A percentile compares a stretch with the other conserved stretches of the same genome.
These are phyloP conservation scores for Chitala chitala DNA, from an alignment of 2,113 vertebrate species.

Conservation along the genomic window DNA sequence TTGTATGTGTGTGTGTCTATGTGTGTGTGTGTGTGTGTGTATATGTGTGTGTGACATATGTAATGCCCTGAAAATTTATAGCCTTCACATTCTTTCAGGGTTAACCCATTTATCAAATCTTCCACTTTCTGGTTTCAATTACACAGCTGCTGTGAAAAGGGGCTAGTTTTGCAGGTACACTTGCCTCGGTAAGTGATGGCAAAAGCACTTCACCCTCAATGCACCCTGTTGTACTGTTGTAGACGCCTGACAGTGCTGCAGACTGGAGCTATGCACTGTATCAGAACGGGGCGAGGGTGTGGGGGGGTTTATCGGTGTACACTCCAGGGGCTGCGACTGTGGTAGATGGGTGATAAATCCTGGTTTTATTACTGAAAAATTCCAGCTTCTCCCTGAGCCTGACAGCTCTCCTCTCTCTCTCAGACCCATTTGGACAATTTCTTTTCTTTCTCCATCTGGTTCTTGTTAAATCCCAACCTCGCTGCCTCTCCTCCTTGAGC, in stretches of 20 bases:
- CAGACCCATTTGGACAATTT: conserved; percentile 94
- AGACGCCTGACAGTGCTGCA: conserved; percentile 67
- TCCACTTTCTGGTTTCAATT: conserved; percentile 99
- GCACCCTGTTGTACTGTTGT: conserved; percentile 54
- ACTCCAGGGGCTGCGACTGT: conserved; percentile 78
- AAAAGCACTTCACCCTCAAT: conserved; percentile 70
- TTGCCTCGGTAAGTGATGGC: conserved; percentile 92
- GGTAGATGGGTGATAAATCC: conserved; percentile 99
- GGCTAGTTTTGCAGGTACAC: conserved; percentile 99
- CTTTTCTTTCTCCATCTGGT: conserved; percentile 94
- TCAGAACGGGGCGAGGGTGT: conserved; percentile 52
- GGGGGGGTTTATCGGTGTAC: conserved; percentile 73
- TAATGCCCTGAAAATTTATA: conserved; percentile 91
- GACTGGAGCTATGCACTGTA: conserved; percentile 63
- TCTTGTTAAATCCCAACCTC: conserved; percentile 91
- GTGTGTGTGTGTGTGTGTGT: too few species aligned
- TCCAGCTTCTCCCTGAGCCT: conserved; percentile 95
- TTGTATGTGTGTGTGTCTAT: too few species aligned
- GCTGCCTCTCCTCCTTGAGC: conserved; percentile 73
- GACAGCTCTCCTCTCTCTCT: conserved; percentile 97
- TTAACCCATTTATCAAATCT: conserved; percentile 99
- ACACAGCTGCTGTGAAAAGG: conserved; percentile 91
- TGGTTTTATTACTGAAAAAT: conserved; percentile 98
- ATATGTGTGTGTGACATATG: conserved; percentile 59
- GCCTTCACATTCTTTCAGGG: conserved; percentile 95